Evolutionary conservation across 2,888 invertebrate genomes (phyloP).

Genomic region (Himalopsyche kuldschensis): DNA sequence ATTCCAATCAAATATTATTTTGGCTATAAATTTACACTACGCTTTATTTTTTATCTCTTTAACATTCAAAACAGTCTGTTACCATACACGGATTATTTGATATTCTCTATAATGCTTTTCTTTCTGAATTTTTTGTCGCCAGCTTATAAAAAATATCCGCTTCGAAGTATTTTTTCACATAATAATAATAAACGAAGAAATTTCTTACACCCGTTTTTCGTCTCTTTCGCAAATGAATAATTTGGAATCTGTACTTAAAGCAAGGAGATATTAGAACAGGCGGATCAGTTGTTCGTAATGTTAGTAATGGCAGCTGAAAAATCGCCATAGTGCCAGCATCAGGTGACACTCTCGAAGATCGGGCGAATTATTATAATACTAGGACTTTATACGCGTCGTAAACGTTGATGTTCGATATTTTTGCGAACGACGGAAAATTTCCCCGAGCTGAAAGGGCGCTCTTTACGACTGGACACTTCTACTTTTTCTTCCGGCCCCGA

Average conservation of each 20-base stretch:
- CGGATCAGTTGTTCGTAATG: background rate
- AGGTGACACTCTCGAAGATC: background rate
- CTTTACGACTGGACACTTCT: background rate
- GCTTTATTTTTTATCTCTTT: too few species aligned
- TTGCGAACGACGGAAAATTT: background rate
- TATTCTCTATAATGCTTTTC: too few species aligned
- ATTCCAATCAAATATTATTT: too few species aligned
- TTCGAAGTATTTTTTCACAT: too few species aligned
- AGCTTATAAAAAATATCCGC: too few species aligned
- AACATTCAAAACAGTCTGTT: too few species aligned
- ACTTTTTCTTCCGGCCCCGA: background rate
- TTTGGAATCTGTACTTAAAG: background rate
- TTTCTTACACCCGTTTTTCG: background rate
- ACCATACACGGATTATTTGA: too few species aligned
- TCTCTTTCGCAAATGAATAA: background rate
- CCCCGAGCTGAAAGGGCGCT: background rate
- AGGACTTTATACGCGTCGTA: background rate
- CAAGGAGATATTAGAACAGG: background rate
- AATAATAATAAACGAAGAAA: too few species aligned
- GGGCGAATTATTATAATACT: background rate
- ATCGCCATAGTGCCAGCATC: background rate
- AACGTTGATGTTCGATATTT: background rate
- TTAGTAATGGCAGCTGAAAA: background rate
- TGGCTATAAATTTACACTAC: too few species aligned
- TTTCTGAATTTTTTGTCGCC: too few species aligned